Conservation (phyloP, 2,113 vertebrate genomes). For the Lucifuga dentata region DNA sequence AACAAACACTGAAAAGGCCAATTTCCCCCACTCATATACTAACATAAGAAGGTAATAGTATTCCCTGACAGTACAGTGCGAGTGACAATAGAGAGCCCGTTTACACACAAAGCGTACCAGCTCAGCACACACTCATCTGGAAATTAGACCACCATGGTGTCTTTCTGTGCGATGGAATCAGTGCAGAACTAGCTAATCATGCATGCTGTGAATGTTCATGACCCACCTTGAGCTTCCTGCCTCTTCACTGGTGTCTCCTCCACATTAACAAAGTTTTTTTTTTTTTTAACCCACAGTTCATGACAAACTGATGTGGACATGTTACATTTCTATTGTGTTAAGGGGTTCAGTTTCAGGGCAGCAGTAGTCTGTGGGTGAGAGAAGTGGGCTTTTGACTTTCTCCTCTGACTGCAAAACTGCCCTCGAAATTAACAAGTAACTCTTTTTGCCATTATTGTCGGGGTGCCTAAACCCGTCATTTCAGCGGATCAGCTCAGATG, state of each 20-base stretch:
- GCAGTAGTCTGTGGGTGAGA: no score
- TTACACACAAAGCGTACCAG: slow-evolving; percentile 29
- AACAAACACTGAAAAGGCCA: slow-evolving; percentile 8
- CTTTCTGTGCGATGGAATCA: slow-evolving; percentile 17
- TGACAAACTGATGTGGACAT: no score
- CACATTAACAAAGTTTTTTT: no score
- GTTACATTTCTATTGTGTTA: no score
- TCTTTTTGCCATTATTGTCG: no score
- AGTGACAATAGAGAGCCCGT: slow-evolving; percentile 24
- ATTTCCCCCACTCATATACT: slow-evolving; percentile 10
- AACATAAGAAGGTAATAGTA: slow-evolving; percentile 5
- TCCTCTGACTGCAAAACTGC: no score
- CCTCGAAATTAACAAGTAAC: no score
- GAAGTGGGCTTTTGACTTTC: no score
- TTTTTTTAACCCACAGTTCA: no score
- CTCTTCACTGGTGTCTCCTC: no score
- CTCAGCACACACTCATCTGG: slow-evolving; percentile 40
- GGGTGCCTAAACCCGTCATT: no score
- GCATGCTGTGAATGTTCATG: slow-evolving; percentile 58
- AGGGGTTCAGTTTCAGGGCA: no score
- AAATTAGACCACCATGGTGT: slow-evolving; percentile 39
- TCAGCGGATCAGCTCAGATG: neutral
- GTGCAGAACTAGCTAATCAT: slow-evolving; percentile 31
- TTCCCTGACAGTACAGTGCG: slow-evolving; percentile 27
- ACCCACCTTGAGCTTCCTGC: slow-evolving; percentile 39